phyloP scores from a whole-genome alignment of 2,113 vertebrate species.

The Tichodroma muraria region DNA sequence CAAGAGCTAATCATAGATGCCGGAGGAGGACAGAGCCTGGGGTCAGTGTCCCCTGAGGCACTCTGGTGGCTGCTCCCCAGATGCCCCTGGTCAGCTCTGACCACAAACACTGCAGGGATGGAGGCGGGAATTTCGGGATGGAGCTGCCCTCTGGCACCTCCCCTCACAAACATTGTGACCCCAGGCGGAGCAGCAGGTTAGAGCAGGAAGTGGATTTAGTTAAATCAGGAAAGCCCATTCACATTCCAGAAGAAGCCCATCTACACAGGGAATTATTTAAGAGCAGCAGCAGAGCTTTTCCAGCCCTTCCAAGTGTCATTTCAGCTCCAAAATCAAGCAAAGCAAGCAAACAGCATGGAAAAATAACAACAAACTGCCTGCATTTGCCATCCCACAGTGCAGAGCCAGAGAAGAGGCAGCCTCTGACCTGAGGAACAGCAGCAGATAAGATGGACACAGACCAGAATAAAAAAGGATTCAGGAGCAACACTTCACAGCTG shows the following conservation, averaged over 20 bases:
- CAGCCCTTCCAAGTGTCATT: background rate
- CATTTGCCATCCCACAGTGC: background rate
- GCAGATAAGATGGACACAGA: background rate
- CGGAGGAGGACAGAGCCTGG: background rate
- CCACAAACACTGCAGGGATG: background rate
- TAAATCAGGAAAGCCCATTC: background rate
- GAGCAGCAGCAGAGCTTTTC: background rate
- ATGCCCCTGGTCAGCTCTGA: background rate
- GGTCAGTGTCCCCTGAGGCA: fast-evolving
- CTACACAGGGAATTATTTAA: background rate
- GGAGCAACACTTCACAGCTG: background rate
- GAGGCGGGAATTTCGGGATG: background rate
- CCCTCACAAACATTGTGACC: background rate
- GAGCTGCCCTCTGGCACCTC: background rate
- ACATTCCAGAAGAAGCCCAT: background rate
- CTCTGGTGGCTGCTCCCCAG: background rate
- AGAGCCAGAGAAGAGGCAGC: background rate
- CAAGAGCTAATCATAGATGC: background rate
- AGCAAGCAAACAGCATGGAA: background rate
- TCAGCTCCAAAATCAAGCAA: background rate
- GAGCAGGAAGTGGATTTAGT: background rate
- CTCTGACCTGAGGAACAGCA: conserved; percentile 13
- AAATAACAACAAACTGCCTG: conserved; percentile 17
- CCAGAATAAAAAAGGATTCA: background rate
- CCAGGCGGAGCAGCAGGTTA: background rate